These are phyloP conservation scores for Octopus bimaculoides DNA, from an alignment of 1,140 invertebrate genomes.

Conservation along the genomic window DNA sequence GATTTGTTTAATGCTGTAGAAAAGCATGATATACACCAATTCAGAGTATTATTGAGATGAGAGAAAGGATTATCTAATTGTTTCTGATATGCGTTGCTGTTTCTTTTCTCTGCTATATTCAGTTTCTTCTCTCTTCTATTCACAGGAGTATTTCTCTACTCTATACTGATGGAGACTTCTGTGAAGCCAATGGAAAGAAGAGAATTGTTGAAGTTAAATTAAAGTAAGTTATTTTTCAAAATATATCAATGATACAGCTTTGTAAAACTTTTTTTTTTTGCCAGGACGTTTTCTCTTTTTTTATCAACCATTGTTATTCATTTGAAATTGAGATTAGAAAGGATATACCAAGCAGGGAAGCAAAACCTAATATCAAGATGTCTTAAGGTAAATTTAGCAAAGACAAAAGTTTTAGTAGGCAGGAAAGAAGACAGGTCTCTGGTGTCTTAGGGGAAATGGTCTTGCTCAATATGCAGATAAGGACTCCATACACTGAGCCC, in stretches of 20 bases:
- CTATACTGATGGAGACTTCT: conserved; percentile 80
- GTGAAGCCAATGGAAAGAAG: conserved; percentile 64
- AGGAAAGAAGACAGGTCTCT: too few relatives aligned
- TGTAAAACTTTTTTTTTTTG: background rate
- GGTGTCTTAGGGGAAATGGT: too few relatives aligned
- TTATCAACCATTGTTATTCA: background rate
- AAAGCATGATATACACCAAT: too few relatives aligned
- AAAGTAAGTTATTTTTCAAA: conserved; percentile 65
- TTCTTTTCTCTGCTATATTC: too few relatives aligned
- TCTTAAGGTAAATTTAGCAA: background rate
- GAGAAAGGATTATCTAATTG: too few relatives aligned
- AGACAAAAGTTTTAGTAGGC: background rate
- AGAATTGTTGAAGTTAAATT: conserved; percentile 62
- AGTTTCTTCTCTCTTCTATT: conserved; percentile 20
- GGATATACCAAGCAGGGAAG: background rate
- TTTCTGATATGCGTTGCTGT: too few relatives aligned
- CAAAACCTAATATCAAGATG: background rate
- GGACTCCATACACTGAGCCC: too few relatives aligned
- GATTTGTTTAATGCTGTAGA: too few relatives aligned
- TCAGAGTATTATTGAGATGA: too few relatives aligned
- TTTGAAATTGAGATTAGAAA: background rate
- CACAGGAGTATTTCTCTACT: conserved; percentile 75
- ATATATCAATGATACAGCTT: background rate
- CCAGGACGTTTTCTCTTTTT: background rate
- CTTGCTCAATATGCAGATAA: too few relatives aligned